Conservation (phyloP, 1,140 invertebrate genomes). For the Meloidogyne floridensis region DNA sequence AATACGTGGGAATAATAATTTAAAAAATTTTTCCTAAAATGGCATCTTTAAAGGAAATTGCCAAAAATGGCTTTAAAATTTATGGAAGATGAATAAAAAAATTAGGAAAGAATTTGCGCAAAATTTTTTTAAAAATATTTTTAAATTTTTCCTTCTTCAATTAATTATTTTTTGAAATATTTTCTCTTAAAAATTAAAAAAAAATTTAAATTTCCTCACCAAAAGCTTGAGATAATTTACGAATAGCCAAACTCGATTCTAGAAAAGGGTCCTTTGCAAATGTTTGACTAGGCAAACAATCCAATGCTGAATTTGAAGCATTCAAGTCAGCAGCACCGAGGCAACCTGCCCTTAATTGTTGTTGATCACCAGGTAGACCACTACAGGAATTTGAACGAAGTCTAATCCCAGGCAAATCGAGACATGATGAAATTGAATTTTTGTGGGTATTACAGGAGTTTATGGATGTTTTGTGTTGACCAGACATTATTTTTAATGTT, state of each 20-base stretch:
- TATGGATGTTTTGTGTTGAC: not conserved
- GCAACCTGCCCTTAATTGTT: not conserved
- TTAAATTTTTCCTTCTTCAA: no score
- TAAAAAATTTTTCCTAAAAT: no score
- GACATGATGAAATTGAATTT: not conserved
- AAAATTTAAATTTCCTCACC: constrained; percentile 24
- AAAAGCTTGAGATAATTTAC: constrained; percentile 40
- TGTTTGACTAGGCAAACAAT: not conserved
- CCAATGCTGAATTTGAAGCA: constrained; percentile 19
- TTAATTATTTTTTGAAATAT: no score
- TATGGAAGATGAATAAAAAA: no score
- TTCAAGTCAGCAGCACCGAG: constrained; percentile 6
- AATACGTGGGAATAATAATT: no score
- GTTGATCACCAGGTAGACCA: not conserved
- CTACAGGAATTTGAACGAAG: constrained; percentile 28
- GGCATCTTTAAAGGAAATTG: no score
- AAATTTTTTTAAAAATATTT: no score
- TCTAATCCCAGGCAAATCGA: not conserved
- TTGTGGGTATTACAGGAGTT: constrained; percentile 5
- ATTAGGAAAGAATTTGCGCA: no score
- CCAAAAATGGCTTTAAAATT: no score
- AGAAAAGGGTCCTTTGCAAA: constrained; percentile 35
- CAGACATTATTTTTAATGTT: no score
- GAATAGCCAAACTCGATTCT: constrained; percentile 31
- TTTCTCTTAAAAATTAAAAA: no score